Evolutionary conservation across 2,113 vertebrate genomes (phyloP), one percentile per base, ranked within the genome.

Genomic region (Eudorcas thomsonii): DNA sequence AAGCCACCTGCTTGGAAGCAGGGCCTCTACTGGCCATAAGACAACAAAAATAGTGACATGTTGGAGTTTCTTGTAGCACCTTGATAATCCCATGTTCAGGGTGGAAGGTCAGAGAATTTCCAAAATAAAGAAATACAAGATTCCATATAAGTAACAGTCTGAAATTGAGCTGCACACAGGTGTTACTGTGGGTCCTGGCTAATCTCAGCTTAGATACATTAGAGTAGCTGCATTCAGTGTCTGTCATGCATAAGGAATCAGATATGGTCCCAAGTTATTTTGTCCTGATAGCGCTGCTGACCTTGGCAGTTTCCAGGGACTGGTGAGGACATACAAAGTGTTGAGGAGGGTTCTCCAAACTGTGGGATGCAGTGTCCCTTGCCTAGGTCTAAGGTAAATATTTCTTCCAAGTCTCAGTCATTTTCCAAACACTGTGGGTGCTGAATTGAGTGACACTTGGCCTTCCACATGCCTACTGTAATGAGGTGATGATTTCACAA

Each of bases 91-190:
- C 25, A 30, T 26, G 81, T 83, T 83, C n/a, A 57, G 8, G 21
- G 6, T 28, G 3, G 50, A 48, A 21, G 10, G 33, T 74, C 26
- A 48, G 39, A 74, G 11, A 36, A 77, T 59, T 36, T 4, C 52
- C 0, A 0, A 84, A 6, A 64, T 15, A 30, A 48, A 59, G 1
- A 9, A 36, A 25, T n/a, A 85, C 39, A 14, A 8, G 15, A 1
- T 25, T 23, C 14, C 26, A 59, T 21, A 59, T 9, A 33, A 85
- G 21, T 54, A 26, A 74, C 59, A 71, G 21, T 71, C 28, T 67
- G 21, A 50, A 30, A 25, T 83, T n/a, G 16, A 17, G 33, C 12
- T 8, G 9, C 23, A 57, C 11, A 8, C 16, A 55, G 14, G 17
- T 28, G 55, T 43, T 23, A 23, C 30, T 57, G 6, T 71, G 62